Evolutionary conservation across 2,888 invertebrate genomes (phyloP), one percentile per base, ranked within the genome.

Genomic region (Sphinx pinastri): DNA sequence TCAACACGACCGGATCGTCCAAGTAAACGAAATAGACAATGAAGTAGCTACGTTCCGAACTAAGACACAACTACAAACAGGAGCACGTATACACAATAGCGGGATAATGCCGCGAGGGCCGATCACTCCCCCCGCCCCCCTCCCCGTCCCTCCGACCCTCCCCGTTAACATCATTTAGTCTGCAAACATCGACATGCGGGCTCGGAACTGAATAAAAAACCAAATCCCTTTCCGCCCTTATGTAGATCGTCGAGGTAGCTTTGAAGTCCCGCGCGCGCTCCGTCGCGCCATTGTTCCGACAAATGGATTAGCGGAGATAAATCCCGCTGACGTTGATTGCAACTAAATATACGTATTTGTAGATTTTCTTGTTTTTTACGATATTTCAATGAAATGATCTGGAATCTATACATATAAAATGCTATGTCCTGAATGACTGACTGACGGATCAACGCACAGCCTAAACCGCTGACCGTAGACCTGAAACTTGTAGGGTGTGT

Each of bases 171-270:
- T 54, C 67, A 67, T 84, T 84, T 81, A 73, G 79, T 76, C 81
- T 80, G 81, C 84, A 88, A 88, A 88, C 85, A 87, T 73, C 68
- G 79, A 73, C 83, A 89, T 89, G 88, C 89, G 88, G 89, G 88
- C 78, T 60, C 60, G 70, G 72, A 74, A 75, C 74, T 73, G 69
- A 71, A 73, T 75, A 80, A 83, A 84, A 86, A 83, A 81, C 77
- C 71, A 79, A 83, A 78, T 80, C 82, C 81, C 73, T 80, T 80
- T 79, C 74, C 68, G 71, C 73, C 71, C 58, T 70, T 76, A 76
- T 77, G 75, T 67, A 76, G 76, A 79, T 77, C 49, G 51, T 14
- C 16, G 51, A 11, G 38, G 59, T 52, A 52, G 59, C 38, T 51
- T 59, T 38, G 58, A 60, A 68, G 19, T 63, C 63, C 19, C 49